phyloP scores from a whole-genome alignment of 2,113 vertebrate genomes.

The Eonycteris spelaea region DNA sequence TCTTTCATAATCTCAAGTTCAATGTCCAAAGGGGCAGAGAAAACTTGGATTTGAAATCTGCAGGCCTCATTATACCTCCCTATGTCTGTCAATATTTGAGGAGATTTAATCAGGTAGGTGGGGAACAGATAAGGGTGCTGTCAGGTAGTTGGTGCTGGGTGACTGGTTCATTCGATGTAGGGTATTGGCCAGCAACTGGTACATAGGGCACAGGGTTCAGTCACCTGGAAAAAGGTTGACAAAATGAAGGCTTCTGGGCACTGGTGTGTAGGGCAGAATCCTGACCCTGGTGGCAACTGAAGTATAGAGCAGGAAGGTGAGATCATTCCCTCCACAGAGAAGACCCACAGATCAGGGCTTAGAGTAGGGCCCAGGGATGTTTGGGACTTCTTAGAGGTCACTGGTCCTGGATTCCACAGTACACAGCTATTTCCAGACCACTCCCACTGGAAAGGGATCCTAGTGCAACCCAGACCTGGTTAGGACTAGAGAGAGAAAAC shows the following conservation, averaged over 20 bases:
- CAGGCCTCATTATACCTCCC: neutral
- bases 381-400: neutral
- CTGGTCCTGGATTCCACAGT: neutral
- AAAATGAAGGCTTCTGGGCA: neutral
- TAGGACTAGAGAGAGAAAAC: neutral
- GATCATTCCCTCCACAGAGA: neutral
- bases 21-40: conserved; percentile 52
- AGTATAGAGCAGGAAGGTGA: neutral
- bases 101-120: conserved; percentile 38
- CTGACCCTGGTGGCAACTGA: neutral
- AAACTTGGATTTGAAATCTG: conserved; percentile 43
- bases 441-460: neutral
- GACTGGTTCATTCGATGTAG: neutral
- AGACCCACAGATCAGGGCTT: neutral
- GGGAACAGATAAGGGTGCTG: neutral
- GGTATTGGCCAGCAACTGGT: neutral
- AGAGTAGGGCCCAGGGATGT: neutral
- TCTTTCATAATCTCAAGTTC: conserved; percentile 42
- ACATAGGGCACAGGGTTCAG: neutral
- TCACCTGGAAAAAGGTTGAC: neutral
- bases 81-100: conserved; percentile 63
- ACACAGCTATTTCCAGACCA: neutral
- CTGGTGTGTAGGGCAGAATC: neutral
- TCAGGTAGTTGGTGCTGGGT: neutral
- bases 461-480: neutral